Conservation (phyloP, 2,113 vertebrate species). For the Trematomus loennbergii region DNA sequence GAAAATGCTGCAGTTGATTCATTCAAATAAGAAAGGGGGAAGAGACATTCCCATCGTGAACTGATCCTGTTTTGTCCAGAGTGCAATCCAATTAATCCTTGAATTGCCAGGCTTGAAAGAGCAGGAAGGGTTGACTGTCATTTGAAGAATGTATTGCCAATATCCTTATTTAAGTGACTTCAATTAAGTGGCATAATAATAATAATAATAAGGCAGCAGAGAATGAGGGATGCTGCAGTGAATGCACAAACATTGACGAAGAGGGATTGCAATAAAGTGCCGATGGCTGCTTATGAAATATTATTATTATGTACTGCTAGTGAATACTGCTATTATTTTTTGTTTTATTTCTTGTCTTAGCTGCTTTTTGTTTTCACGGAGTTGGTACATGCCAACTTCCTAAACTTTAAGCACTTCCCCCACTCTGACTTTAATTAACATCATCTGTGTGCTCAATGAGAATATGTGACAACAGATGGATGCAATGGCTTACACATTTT, state of each 20-base stretch:
- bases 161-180: background rate
- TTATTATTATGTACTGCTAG: background rate
- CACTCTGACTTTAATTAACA: conserved; percentile 16
- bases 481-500: background rate
- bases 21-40: background rate
- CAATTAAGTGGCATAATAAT: background rate
- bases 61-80: background rate
- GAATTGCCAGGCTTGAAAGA: background rate
- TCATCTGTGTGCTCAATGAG: conserved; percentile 28
- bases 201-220: background rate
- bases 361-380: background rate
- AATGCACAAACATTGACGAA: background rate
- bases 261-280: background rate
- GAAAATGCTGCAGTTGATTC: background rate
- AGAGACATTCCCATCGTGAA: background rate
- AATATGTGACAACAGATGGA: background rate
- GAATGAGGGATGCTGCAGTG: background rate
- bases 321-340: too few species aligned
- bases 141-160: background rate
- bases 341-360: background rate
- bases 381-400: background rate
- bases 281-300: background rate
- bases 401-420: background rate
- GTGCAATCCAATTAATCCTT: background rate
- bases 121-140: background rate